phyloP scores from a whole-genome alignment of 2,888 invertebrate species.

The Harpalus rufipes region DNA sequence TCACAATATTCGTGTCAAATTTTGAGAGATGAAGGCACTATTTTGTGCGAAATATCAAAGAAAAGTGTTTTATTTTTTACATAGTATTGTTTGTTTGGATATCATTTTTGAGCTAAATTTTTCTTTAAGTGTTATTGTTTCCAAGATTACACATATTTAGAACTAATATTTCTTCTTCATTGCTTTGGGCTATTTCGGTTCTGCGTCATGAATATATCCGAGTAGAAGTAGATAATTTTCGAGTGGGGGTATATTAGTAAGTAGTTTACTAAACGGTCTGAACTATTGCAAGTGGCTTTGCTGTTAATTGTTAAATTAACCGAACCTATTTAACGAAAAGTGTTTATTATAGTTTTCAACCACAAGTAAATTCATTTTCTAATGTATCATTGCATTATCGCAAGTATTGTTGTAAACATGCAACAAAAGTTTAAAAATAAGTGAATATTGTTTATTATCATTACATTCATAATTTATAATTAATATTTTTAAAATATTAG shows the following conservation, averaged over 20 bases:
- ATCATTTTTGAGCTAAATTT: no score
- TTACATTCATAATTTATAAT: not conserved
- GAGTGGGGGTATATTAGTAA: slow-evolving; percentile 9
- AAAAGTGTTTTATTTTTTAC: no score
- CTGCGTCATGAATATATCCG: not conserved
- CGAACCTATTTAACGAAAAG: not conserved
- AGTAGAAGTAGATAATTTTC: not conserved
- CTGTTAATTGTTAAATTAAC: slow-evolving; percentile 19
- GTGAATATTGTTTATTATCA: not conserved
- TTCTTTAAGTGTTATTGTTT: no score
- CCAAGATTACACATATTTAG: no score
- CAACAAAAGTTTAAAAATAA: not conserved
- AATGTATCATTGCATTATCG: not conserved
- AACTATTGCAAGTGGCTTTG: not conserved
- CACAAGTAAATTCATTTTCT: not conserved
- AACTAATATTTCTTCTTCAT: no score
- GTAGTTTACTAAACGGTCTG: not conserved
- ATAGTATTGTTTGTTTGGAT: no score
- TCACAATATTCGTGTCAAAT: no score
- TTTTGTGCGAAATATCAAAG: no score
- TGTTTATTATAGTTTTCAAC: not conserved
- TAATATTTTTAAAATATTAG: not conserved
- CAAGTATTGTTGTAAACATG: not conserved
- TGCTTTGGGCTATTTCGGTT: not conserved
- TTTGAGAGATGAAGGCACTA: no score